Base-by-base conservation (phyloP, 2,113 vertebrate species). In the Acinonyx jubatus region DNA sequence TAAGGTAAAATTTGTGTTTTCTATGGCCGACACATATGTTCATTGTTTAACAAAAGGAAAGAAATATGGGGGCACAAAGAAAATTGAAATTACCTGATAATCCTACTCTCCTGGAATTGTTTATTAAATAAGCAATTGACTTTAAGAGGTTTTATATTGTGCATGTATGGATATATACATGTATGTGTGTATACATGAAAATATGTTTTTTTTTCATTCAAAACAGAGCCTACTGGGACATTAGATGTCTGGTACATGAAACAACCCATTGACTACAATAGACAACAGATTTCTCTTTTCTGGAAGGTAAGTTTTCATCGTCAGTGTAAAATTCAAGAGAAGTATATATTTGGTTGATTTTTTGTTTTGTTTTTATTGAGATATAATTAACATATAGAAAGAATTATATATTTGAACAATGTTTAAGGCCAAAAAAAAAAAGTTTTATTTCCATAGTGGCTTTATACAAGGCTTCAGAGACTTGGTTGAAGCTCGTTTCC, bases 221-320 rank as follows among this genome's bases (percentile, higher is more conserved):
- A 4, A 69, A 36, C 97, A 99, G 99, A 27, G 16, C 99, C 99
- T 0, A 66, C 18, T 0, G 98, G 98, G 19, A 95, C 18, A 21
- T 91, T 98, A 93, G 98, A 99, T 7, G 21, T 99, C 27, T 99
- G 99, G 99, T 99, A 99, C 96, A 83, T 3, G 11, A 98, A 78
- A 89, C 66, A 97, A 57, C 91, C 97, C 0, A 1, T 97, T 29
- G 96, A 48, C 45, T 5, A 69, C 0, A 76, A 80, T 1, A 80
- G 9, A 33, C 98, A 98, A 96, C 98, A 85, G 41, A 95, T 99
- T 89, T 98, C 98, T 52, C 66, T 99, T 0, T 99, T 99, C 13
- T 99, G 99, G 99, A 99, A 99, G 99, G 99, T 99, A 96, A 97
- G 97, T 93, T 65, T 76, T 71, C 33, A 52, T 31, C 84, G 65